Conservation (phyloP, 2,797 vertebrate species). For the Setipinna tenuifilis region DNA sequence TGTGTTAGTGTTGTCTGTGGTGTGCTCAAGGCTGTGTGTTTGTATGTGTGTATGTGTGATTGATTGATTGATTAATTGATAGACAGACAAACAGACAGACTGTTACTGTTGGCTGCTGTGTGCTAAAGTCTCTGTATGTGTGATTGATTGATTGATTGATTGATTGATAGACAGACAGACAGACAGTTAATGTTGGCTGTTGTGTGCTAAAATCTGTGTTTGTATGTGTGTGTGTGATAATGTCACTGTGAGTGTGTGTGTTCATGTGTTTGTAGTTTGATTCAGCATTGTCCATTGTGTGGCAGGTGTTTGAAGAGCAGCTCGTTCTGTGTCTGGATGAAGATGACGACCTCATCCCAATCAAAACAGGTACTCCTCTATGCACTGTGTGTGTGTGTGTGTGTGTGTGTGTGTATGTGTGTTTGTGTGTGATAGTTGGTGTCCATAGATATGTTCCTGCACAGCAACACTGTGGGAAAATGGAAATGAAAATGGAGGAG, state of each 20-base stretch:
- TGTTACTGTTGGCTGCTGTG: not conserved
- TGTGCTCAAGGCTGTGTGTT: not conserved
- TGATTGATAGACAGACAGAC: too few relatives aligned
- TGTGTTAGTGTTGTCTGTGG: not conserved
- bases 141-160: too few relatives aligned
- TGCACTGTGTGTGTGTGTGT: not conserved
- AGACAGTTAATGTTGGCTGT: too few relatives aligned
- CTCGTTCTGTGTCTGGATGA: constrained; percentile 73
- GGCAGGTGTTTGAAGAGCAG: constrained; percentile 73
- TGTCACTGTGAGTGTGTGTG: too few relatives aligned
- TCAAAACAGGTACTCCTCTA: constrained; percentile 58
- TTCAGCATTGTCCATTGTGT: constrained; percentile 41
- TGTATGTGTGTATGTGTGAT: not conserved
- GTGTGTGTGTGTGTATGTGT: not conserved
- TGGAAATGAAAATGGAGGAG: too few relatives aligned
- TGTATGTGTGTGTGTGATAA: too few relatives aligned
- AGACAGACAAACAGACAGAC: too few relatives aligned
- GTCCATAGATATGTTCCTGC: not conserved
- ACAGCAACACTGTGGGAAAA: too few relatives aligned
- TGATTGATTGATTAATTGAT: too few relatives aligned
- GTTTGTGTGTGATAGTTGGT: not conserved
- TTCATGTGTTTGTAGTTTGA: constrained; percentile 10
- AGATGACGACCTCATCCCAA: constrained; percentile 53
- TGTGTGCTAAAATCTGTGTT: too few relatives aligned
- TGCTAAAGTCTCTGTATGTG: not conserved